Conservation (phyloP, 2,797 vertebrate genomes). For the Notoglanidium macrostoma region DNA sequence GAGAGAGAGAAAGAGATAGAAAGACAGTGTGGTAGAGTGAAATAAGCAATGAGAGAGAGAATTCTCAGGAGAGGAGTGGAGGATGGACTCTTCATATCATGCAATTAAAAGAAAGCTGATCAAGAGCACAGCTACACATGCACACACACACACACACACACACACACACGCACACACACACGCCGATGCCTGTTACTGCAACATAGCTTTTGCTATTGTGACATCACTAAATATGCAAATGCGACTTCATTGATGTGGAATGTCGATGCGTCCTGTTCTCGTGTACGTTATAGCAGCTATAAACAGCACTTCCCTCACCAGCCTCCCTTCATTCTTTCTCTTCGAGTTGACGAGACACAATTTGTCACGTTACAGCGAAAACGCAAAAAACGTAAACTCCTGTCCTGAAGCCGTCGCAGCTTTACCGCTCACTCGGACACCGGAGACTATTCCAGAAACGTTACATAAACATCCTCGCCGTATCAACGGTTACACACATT, state of each 20-base stretch:
- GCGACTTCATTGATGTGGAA: not conserved
- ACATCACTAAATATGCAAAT: not conserved
- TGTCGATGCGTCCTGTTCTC: not conserved
- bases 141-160: not conserved
- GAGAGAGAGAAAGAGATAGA: slow-evolving; percentile 58
- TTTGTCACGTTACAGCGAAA: not conserved
- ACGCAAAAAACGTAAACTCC: not conserved
- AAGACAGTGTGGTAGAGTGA: not conserved
- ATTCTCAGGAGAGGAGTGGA: not conserved
- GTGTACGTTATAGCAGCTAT: not conserved
- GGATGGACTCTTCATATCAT: not conserved
- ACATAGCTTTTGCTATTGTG: not conserved
- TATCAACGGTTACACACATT: not conserved
- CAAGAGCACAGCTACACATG: not conserved
- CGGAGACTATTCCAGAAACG: not conserved
- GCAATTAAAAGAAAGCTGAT: not conserved
- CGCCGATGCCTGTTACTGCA: not conserved
- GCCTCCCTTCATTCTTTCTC: not conserved
- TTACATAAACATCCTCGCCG: not conserved
- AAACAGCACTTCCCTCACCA: not conserved
- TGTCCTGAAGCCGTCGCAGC: not conserved
- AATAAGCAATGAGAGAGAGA: not conserved
- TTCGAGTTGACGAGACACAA: no score
- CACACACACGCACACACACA: not conserved
- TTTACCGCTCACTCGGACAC: not conserved